Conservation (phyloP, 2,888 invertebrate species). For the Cryptus viduatorius region DNA sequence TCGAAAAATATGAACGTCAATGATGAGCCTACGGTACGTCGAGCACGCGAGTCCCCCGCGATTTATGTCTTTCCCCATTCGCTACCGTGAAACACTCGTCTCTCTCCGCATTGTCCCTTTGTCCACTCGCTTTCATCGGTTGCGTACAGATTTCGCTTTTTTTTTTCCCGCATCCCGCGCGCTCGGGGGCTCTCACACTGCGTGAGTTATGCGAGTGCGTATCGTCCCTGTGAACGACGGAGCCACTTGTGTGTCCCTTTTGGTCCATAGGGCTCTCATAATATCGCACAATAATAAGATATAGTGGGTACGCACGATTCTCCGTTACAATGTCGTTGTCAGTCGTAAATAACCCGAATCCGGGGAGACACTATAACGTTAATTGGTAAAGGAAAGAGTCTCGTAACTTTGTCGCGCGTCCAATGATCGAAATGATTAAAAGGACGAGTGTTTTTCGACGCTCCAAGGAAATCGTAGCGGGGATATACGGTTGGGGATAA, state of each 20-base stretch:
- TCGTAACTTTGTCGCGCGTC: slow-evolving; percentile 62
- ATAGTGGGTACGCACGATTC: slow-evolving; percentile 27
- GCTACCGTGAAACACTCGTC: slow-evolving; percentile 48
- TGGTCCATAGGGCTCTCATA: slow-evolving; percentile 44
- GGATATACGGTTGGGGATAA: slow-evolving; percentile 19
- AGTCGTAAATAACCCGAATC: slow-evolving; percentile 62
- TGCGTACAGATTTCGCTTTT: slow-evolving; percentile 55
- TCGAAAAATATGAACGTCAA: slow-evolving; percentile 62
- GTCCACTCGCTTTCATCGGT: slow-evolving; percentile 61
- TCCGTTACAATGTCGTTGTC: slow-evolving; percentile 43
- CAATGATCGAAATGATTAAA: slow-evolving; percentile 66
- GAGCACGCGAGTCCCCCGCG: slow-evolving; percentile 43
- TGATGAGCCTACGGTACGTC: slow-evolving; percentile 56
- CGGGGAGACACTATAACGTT: slow-evolving; percentile 55
- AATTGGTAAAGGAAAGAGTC: slow-evolving; percentile 67
- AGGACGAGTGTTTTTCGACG: slow-evolving; percentile 56
- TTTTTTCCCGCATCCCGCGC: slow-evolving; percentile 48
- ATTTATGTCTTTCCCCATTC: slow-evolving; percentile 61
- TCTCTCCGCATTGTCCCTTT: slow-evolving; percentile 45
- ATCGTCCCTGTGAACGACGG: slow-evolving; percentile 58
- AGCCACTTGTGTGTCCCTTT: slow-evolving; percentile 52
- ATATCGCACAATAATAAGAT: slow-evolving; percentile 46
- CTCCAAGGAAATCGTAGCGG: slow-evolving; percentile 29
- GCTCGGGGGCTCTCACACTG: slow-evolving; percentile 33
- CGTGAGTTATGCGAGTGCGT: slow-evolving; percentile 29